Evolutionary conservation across 2,113 vertebrate species (phyloP), one percentile per base, ranked within the genome.

Genomic region (Pitta sordida): DNA sequence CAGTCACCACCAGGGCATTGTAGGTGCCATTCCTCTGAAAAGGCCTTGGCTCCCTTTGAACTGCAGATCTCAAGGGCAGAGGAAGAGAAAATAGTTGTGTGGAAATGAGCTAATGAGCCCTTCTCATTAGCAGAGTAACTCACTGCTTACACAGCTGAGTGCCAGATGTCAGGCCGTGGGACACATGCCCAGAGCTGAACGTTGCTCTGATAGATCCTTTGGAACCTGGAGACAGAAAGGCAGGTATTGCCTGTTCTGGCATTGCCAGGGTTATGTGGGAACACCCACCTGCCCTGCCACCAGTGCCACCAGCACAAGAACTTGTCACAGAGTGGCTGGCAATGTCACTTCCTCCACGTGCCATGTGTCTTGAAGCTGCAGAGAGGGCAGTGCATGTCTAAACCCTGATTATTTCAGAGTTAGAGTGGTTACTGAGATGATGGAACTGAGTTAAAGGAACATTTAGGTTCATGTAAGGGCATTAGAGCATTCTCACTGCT

Each of bases 121-220:
- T 79, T n/a, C 51, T 84, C 75, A 67, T 83, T 63, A 80, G 90
- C 58, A 81, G 84, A 56, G 32, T 43, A 83, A 64, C 73, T 48
- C 32, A 4, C 43, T 94, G 90, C 91, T 95, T 86, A 64, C 52
- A 85, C 91, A 93, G 96, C 91, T 94, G 91, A 91, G 24, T 89
- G 86, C 86, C 78, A 52, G 71, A 60, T 94, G 90, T 95, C 83
- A 91, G 37, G 30, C 77, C 39, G 11, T 17, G 63, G 89, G 77
- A 60, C 11, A 18, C 29, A 7, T 63, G 73, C 71, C 41, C 63
- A 46, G 18, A 69, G 75, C 81, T 83, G 78, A 78, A 11, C 13
- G 41, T 34, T 85, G 52, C 52, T 89, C 58, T 75, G 52, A n/a
- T 24, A 59, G 48, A n/a, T 15, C 48, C 7, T 52, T 70, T 73